Conservation (phyloP, 1,140 invertebrate species). For the Papilio polyxenes region DNA sequence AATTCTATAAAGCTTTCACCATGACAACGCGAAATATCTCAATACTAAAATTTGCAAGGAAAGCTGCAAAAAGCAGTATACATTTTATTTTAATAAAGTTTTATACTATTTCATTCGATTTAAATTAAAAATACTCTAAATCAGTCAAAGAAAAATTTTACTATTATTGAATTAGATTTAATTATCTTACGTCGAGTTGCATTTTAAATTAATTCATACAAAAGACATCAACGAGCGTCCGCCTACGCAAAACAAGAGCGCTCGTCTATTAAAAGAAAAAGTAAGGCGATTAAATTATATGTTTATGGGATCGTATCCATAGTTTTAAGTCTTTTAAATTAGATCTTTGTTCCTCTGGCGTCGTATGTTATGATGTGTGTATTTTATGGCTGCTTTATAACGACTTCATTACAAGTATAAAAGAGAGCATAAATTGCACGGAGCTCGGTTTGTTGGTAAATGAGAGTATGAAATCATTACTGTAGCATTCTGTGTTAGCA, state of each 20-base stretch:
- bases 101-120: neutral
- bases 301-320: constrained; percentile 3
- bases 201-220: constrained; percentile 42
- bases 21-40: neutral
- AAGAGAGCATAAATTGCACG: constrained; percentile 55
- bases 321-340: constrained; percentile 47
- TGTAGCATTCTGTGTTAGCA: constrained; percentile 7
- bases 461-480: constrained; percentile 38
- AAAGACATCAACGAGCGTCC: constrained; percentile 60
- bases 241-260: neutral
- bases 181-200: constrained; percentile 6
- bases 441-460: constrained; percentile 38
- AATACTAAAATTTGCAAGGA: neutral
- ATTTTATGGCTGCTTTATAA: constrained; percentile 57
- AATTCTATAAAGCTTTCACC: constrained; percentile 37
- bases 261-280: constrained; percentile 15
- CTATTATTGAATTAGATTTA: constrained; percentile 1
- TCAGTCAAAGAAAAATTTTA: neutral
- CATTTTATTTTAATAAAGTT: neutral
- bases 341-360: constrained; percentile 48
- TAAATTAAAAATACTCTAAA: neutral
- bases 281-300: constrained; percentile 6
- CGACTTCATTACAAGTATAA: constrained; percentile 60
- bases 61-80: neutral
- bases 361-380: constrained; percentile 54